Evolutionary conservation across 2,113 vertebrate genomes (phyloP).

Genomic region (Dissostichus mawsoni): DNA sequence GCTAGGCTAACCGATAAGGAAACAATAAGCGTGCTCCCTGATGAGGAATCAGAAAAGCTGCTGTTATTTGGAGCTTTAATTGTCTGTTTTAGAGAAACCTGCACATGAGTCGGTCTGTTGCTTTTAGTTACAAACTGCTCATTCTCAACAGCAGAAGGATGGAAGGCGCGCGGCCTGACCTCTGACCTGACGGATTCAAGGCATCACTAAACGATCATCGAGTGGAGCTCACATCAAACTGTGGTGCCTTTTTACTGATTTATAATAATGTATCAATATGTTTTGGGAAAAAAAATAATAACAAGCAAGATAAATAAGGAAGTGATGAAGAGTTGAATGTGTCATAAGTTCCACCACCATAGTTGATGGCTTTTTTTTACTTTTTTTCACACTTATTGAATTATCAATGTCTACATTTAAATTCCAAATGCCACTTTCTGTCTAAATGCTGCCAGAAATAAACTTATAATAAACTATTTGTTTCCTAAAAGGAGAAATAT

Average conservation of each 20-base stretch:
- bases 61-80: background rate
- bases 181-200: conserved; percentile 44
- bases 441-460: background rate
- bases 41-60: background rate
- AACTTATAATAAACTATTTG: background rate
- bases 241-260: background rate
- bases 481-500: background rate
- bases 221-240: background rate
- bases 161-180: conserved; percentile 55
- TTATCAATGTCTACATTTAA: too few relatives aligned
- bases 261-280: background rate
- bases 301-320: too few relatives aligned
- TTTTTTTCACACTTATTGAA: too few relatives aligned
- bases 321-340: background rate
- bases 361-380: too few relatives aligned
- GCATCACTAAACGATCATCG: conserved; percentile 44
- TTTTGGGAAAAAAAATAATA: background rate
- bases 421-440: too few relatives aligned
- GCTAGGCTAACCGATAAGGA: conserved; percentile 27
- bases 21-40: background rate
- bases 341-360: background rate
- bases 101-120: background rate
- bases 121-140: background rate
- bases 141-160: background rate
- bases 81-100: accelerated